A percentile compares a stretch with the other conserved stretches of the same genome.
These are phyloP conservation scores for Tribolium castaneum DNA, from an alignment of 1,140 invertebrate species.

Conservation along the genomic window DNA sequence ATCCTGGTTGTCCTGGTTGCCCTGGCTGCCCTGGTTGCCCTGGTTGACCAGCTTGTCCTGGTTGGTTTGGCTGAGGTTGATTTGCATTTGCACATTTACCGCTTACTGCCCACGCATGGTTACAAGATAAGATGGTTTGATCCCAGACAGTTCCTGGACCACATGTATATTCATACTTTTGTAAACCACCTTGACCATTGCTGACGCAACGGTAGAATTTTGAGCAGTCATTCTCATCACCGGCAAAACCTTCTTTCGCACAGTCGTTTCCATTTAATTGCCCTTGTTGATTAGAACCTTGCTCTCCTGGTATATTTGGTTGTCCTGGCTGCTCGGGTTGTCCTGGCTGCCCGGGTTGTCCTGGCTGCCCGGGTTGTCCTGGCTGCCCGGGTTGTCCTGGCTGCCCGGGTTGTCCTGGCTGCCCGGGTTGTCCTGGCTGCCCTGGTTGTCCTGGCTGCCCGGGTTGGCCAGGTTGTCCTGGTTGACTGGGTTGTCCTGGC, in stretches of 20 bases:
- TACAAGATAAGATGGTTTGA: conserved; percentile 32
- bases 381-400: conserved; percentile 49
- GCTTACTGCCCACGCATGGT: conserved; percentile 37
- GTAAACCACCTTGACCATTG: conserved; percentile 65
- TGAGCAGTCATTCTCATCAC: conserved; percentile 69
- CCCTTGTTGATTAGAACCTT: background rate
- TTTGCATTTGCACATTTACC: conserved; percentile 51
- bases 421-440: conserved; percentile 24
- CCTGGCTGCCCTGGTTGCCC: conserved; percentile 46
- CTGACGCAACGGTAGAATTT: conserved; percentile 77
- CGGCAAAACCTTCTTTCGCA: conserved; percentile 60
- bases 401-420: conserved; percentile 37
- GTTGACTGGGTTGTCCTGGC: conserved; percentile 34
- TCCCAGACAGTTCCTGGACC: conserved; percentile 52
- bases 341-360: conserved; percentile 44
- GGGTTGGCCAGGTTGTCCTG: conserved; percentile 45
- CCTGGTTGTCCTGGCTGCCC: conserved; percentile 52
- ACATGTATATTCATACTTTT: conserved; percentile 71
- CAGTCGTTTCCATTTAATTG: conserved; percentile 40
- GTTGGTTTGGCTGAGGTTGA: conserved; percentile 49
- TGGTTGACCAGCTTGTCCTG: background rate
- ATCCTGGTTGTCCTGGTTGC: conserved; percentile 57
- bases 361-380: conserved; percentile 47
- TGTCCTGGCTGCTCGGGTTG: conserved; percentile 37
- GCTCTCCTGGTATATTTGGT: background rate